These are phyloP conservation scores for Epistrophe grossulariae DNA, from an alignment of 2,888 invertebrate species.

Conservation along the genomic window DNA sequence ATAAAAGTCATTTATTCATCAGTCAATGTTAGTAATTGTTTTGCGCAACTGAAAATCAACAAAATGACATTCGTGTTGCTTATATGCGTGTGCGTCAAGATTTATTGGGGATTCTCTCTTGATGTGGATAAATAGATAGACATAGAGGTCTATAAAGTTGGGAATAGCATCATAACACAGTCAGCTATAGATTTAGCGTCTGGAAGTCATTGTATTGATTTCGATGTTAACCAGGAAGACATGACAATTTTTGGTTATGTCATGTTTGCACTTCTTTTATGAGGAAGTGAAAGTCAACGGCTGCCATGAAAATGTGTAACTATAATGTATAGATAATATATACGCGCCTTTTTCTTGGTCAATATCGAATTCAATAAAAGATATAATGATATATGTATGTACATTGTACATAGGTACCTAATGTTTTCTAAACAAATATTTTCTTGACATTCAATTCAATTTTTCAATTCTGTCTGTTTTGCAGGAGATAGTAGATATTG, in stretches of 20 bases:
- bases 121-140: slow-evolving; percentile 3
- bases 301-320: slow-evolving; percentile 30
- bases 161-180: neutral
- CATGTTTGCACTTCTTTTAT: slow-evolving; percentile 74
- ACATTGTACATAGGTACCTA: neutral
- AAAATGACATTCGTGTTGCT: slow-evolving; percentile 47
- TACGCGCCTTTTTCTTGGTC: slow-evolving; percentile 65
- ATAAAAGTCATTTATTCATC: slow-evolving; percentile 67
- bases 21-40: slow-evolving; percentile 71
- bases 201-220: slow-evolving; percentile 41
- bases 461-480: neutral
- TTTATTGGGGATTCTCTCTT: slow-evolving; percentile 47
- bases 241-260: slow-evolving; percentile 72
- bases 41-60: slow-evolving; percentile 74
- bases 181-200: neutral
- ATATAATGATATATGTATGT: neutral
- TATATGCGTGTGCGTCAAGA: slow-evolving; percentile 52
- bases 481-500: neutral
- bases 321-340: slow-evolving; percentile 24
- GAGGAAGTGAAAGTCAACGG: slow-evolving; percentile 57
- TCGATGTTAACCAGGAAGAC: slow-evolving; percentile 65
- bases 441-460: neutral
- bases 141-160: neutral
- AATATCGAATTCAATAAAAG: neutral
- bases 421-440: neutral